phyloP scores from a whole-genome alignment of 2,797 vertebrate genomes.

The Muscicapa striata region DNA sequence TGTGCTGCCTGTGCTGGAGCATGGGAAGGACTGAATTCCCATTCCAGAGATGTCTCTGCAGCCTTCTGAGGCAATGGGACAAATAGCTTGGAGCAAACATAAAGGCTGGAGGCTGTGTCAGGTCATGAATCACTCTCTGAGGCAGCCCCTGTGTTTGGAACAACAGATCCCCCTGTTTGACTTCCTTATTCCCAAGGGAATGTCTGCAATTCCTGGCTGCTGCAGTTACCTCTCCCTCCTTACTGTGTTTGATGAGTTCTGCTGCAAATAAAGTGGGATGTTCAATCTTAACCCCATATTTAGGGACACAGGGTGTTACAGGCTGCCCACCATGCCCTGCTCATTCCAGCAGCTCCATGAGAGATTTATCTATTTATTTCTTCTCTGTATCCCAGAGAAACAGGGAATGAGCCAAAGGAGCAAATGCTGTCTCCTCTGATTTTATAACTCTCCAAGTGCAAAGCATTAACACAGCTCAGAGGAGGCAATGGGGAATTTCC shows the following conservation, averaged over 20 bases:
- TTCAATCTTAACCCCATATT: rapidly evolving
- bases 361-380: neutral
- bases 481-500: neutral
- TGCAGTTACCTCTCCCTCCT: neutral
- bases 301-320: rapidly evolving
- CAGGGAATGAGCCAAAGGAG: neutral
- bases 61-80: neutral
- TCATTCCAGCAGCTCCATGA: rapidly evolving
- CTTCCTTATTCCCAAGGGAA: neutral
- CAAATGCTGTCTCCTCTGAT: neutral
- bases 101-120: neutral
- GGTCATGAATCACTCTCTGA: neutral
- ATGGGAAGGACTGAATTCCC: neutral
- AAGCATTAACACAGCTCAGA: rapidly evolving
- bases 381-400: neutral
- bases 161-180: neutral
- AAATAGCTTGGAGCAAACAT: neutral
- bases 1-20: neutral
- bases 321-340: neutral
- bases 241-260: neutral
- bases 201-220: neutral
- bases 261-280: neutral
- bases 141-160: neutral
- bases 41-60: neutral
- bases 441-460: neutral